These are phyloP conservation scores for Andrena fulva DNA, from an alignment of 2,888 invertebrate genomes.

Conservation along the genomic window DNA sequence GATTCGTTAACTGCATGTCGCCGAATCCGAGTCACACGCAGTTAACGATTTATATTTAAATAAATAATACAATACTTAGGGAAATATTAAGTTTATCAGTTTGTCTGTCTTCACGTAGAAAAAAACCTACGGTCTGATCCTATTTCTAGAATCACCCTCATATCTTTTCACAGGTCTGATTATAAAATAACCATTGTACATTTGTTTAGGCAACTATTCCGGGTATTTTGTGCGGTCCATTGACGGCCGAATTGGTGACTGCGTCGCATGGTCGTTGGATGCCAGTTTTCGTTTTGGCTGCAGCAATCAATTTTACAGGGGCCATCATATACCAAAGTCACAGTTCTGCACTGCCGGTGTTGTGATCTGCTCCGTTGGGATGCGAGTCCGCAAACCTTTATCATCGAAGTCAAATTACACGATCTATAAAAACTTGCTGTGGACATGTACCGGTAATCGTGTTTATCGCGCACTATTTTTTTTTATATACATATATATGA, in stretches of 20 bases:
- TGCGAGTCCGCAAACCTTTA: background rate
- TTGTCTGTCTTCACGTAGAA: no score
- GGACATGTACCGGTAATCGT: conserved; percentile 27
- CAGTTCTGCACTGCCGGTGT: conserved; percentile 89
- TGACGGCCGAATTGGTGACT: conserved; percentile 90
- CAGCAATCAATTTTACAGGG: conserved; percentile 90
- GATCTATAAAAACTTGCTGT: conserved; percentile 21
- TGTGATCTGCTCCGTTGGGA: conserved; percentile 81
- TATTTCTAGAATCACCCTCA: no score
- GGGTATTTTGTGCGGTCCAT: conserved; percentile 91
- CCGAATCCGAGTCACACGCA: no score
- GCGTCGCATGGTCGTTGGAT: conserved; percentile 90
- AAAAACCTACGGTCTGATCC: no score
- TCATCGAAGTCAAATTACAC: conserved; percentile 29
- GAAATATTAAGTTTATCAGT: no score
- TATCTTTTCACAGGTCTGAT: no score
- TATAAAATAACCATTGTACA: background rate
- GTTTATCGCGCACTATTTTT: conserved; percentile 14
- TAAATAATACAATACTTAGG: no score
- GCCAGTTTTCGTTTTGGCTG: conserved; percentile 90
- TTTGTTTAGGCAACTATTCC: conserved; percentile 89
- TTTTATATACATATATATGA: background rate
- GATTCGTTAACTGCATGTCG: no score
- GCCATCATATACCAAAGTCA: conserved; percentile 91
- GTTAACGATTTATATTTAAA: no score